phyloP scores from a whole-genome alignment of 1,140 invertebrate species.

The Dreissena rostriformis region DNA sequence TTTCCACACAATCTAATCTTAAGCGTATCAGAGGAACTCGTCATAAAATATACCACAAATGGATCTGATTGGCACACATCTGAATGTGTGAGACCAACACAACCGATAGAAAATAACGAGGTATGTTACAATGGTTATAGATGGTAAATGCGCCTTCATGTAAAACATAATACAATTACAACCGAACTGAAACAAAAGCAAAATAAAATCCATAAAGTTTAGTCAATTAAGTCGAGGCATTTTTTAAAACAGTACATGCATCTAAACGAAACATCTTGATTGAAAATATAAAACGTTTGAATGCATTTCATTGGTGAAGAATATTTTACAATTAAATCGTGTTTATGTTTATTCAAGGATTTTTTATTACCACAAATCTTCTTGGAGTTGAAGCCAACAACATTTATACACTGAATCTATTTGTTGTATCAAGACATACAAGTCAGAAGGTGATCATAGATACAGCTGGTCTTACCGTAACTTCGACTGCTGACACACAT shows the following conservation, averaged over 20 bases:
- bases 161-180: no score
- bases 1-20: not conserved
- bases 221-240: no score
- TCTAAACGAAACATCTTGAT: no score
- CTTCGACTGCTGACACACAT: conserved; percentile 15
- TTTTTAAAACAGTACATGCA: no score
- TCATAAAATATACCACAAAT: conserved; percentile 2
- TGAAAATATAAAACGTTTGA: no score
- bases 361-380: no score
- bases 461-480: conserved; percentile 8
- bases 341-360: no score
- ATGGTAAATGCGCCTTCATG: not conserved
- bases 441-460: conserved; percentile 36
- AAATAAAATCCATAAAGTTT: no score
- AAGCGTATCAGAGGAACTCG: conserved; percentile 2
- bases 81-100: not conserved
- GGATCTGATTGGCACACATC: not conserved
- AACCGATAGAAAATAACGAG: not conserved
- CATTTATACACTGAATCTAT: not conserved
- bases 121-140: not conserved
- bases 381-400: no score
- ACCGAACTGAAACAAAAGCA: no score
- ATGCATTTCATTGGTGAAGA: no score
- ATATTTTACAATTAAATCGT: no score
- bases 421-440: conserved; percentile 23